Percentiles rank a stretch among this genome's conserved stretches.
Evolutionary conservation across 1,140 invertebrate species (phyloP).

Genomic region (Lasaia peninsularis): DNA sequence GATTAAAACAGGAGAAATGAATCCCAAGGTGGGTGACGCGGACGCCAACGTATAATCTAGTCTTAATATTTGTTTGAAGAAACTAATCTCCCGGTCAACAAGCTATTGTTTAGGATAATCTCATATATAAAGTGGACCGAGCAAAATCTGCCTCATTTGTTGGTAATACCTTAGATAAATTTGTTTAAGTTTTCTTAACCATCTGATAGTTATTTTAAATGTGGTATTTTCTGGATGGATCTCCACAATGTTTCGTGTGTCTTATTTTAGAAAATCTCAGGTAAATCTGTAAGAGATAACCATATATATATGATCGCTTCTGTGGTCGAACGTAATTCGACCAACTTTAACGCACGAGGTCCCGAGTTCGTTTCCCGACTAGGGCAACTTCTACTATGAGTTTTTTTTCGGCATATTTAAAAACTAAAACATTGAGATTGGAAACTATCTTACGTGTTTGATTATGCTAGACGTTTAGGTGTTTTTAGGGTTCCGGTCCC

Average conservation of each 20-base stretch:
- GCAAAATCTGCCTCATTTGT: not conserved
- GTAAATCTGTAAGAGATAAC: conserved; percentile 29
- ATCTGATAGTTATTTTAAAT: not conserved
- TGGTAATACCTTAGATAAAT: not conserved
- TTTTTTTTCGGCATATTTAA: too few relatives aligned
- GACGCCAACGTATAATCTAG: not conserved
- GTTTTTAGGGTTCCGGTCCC: too few relatives aligned
- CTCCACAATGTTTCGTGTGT: conserved; percentile 52
- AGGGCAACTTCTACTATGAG: too few relatives aligned
- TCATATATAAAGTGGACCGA: conserved; percentile 9
- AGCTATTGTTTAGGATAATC: conserved; percentile 17
- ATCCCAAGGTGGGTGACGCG: too few relatives aligned
- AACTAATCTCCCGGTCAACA: conserved; percentile 2
- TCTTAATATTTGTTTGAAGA: conserved; percentile 1
- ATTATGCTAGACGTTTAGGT: too few relatives aligned
- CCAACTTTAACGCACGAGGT: too few relatives aligned
- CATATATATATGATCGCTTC: too few relatives aligned
- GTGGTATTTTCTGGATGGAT: not conserved
- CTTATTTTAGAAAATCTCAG: conserved; percentile 60
- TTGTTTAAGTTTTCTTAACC: not conserved
- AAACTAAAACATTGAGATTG: too few relatives aligned
- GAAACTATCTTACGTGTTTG: too few relatives aligned
- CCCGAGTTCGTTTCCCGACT: too few relatives aligned
- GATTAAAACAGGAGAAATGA: too few relatives aligned
- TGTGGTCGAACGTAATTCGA: too few relatives aligned